Conservation (phyloP, 2,113 vertebrate genomes). For the Amazona guildingii region DNA sequence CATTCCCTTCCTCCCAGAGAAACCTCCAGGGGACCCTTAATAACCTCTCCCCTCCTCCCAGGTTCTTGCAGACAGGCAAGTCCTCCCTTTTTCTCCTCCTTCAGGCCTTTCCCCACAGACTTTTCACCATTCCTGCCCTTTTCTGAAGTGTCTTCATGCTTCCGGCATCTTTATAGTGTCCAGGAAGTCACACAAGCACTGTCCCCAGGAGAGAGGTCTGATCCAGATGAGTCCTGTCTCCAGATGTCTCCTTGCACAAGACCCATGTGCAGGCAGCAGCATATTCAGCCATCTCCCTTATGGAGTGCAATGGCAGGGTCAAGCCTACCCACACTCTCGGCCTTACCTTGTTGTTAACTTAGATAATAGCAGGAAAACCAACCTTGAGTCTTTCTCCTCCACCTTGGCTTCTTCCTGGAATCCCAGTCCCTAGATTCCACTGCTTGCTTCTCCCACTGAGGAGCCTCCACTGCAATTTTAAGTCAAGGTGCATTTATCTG, state of each 20-base stretch:
- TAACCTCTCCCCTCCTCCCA: background rate
- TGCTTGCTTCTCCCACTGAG: background rate
- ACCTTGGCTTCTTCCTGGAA: background rate
- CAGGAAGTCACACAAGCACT: conserved; percentile 5
- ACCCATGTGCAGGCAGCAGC: background rate
- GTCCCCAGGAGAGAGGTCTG: background rate
- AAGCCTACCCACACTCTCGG: accelerated
- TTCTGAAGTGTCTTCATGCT: conserved; percentile 6
- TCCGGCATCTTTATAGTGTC: background rate
- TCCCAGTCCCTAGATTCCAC: background rate
- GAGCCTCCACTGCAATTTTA: background rate
- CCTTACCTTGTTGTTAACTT: background rate
- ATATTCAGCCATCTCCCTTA: background rate
- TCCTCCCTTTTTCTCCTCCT: background rate
- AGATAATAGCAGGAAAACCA: background rate
- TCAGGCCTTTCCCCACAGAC: background rate
- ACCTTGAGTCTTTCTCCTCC: background rate
- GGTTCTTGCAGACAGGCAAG: background rate
- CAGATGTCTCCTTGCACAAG: conserved; percentile 27
- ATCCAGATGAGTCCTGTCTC: conserved; percentile 27
- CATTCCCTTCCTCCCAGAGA: background rate
- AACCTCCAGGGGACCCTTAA: background rate
- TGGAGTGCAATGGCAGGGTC: background rate
- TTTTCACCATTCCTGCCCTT: background rate
- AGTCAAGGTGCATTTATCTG: background rate